Conservation (phyloP, 2,888 invertebrate species). For the Caenorhabditis sp. region DNA sequence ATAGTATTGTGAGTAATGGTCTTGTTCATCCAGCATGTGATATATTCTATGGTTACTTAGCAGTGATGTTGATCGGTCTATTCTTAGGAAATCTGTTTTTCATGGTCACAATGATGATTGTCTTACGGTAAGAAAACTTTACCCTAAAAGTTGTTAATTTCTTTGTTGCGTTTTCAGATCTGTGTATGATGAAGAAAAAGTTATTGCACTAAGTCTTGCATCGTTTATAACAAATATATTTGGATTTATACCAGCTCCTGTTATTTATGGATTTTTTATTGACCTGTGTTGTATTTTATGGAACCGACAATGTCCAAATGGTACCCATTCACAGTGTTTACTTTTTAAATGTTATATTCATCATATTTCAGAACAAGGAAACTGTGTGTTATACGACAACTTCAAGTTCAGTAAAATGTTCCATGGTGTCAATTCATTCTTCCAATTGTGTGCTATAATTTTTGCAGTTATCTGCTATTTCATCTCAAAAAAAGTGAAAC, state of each 20-base stretch:
- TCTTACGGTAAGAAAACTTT: constrained; percentile 43
- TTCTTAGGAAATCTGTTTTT: constrained; percentile 65
- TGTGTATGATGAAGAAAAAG: constrained; percentile 60
- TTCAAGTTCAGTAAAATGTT: constrained; percentile 52
- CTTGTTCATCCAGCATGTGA: constrained; percentile 47
- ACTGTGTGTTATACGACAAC: constrained; percentile 64
- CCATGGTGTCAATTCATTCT: constrained; percentile 54
- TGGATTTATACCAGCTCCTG: constrained; percentile 65
- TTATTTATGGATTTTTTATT: constrained; percentile 59
- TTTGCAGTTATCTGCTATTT: constrained; percentile 51
- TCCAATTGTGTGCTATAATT: constrained; percentile 49
- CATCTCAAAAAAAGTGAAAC: constrained; percentile 42
- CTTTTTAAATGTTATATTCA: too few species aligned
- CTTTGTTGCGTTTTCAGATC: constrained; percentile 43
- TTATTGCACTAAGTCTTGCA: constrained; percentile 60
- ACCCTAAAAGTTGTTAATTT: not conserved
- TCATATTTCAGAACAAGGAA: constrained; percentile 52
- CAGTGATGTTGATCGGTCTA: constrained; percentile 61
- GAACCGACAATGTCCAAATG: constrained; percentile 55
- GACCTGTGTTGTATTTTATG: constrained; percentile 57
- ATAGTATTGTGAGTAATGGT: constrained; percentile 37
- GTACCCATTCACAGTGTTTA: constrained; percentile 18
- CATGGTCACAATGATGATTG: constrained; percentile 66
- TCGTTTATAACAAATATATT: constrained; percentile 60
- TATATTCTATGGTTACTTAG: constrained; percentile 50